Evolutionary conservation across 35 echinoderm and acorn worm genomes (phyloP), one percentile per base, ranked within the genome.

Genomic region (Eucidaris tribuloides): DNA sequence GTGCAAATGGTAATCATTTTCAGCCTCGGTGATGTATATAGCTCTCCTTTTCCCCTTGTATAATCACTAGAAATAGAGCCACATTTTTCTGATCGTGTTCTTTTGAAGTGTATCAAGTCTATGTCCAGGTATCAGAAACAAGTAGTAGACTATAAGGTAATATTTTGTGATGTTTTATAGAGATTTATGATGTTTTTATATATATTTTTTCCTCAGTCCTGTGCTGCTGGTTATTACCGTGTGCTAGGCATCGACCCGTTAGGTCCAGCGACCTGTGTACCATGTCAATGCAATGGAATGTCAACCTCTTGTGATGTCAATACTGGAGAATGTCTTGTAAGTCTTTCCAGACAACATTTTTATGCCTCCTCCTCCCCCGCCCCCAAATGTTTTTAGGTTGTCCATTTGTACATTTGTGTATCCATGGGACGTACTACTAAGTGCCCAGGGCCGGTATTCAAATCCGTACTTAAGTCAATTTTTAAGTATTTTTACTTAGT

Each of bases 241-340:
- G 58, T 84, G 14, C 66, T 29, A 20, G 63, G 34, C 25, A 1
- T 6, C 60, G 48, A 80, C 55, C 36, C 49, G 19, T 28, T 59
- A 50, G 46, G 46, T 32, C 37, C 71, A 0, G 95, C 86, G 4
- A 64, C 70, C 2, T 98, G 95, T 70, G 68, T 80, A 40, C 76
- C 87, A 20, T 98, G 95, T 66, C 46, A 88, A 20, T 98, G 95
- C 34, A 92, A 90, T 64, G 86, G 90, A 4, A 72, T 79, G n/a
- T 89, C 95, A 2, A 41, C 40, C 54, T 41, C 85, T 41, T 98
- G 95, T 81, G 82, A 98, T 35, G 36, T 87, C 19, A 74, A 79
- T 0, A 90, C 90, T 22, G 95, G 95, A 19, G 65, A 41, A 17
- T 98, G 95, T 49, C 33, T 55, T 45, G 92, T 96, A 70, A 82